Evolutionary conservation across 2,888 invertebrate genomes (phyloP).

Genomic region (Criorhina ranunculi): DNA sequence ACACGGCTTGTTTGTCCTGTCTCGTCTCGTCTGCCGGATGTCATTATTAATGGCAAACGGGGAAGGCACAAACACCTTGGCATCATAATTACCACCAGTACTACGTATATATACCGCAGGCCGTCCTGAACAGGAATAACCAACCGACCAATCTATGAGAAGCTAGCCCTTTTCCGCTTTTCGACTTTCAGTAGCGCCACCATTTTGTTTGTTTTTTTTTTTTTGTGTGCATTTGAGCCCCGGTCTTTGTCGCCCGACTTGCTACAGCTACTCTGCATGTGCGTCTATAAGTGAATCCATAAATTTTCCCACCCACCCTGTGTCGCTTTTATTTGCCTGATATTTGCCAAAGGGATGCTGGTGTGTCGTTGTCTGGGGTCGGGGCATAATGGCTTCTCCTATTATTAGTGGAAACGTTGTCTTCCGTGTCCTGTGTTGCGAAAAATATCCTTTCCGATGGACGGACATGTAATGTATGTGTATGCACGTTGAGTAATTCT

Average conservation of each 20-base stretch:
- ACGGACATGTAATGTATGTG: conserved; percentile 69
- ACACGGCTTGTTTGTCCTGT: conserved; percentile 52
- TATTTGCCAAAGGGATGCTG: conserved; percentile 59
- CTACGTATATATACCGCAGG: background rate
- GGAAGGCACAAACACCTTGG: conserved; percentile 32
- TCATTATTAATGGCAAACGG: conserved; percentile 63
- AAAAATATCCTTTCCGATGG: conserved; percentile 63
- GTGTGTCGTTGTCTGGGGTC: background rate
- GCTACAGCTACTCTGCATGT: conserved; percentile 12
- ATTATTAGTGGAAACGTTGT: conserved; percentile 61
- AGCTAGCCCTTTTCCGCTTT: conserved; percentile 56
- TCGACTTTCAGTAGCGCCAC: conserved; percentile 32
- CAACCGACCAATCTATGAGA: conserved; percentile 52
- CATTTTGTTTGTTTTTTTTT: conserved; percentile 36
- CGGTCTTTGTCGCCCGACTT: conserved; percentile 18
- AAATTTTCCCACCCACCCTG: conserved; percentile 47
- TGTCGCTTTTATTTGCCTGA: conserved; percentile 35
- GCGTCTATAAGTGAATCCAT: conserved; percentile 65
- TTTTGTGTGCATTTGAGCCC: conserved; percentile 30
- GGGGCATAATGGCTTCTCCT: conserved; percentile 62
- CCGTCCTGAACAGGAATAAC: conserved; percentile 18
- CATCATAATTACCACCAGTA: conserved; percentile 6
- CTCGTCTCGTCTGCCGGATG: conserved; percentile 69
- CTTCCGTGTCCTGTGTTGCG: conserved; percentile 27
- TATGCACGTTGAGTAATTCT: conserved; percentile 44